These are phyloP conservation scores for Eupsilia transversa DNA, from an alignment of 2,888 invertebrate genomes.

Conservation along the genomic window DNA sequence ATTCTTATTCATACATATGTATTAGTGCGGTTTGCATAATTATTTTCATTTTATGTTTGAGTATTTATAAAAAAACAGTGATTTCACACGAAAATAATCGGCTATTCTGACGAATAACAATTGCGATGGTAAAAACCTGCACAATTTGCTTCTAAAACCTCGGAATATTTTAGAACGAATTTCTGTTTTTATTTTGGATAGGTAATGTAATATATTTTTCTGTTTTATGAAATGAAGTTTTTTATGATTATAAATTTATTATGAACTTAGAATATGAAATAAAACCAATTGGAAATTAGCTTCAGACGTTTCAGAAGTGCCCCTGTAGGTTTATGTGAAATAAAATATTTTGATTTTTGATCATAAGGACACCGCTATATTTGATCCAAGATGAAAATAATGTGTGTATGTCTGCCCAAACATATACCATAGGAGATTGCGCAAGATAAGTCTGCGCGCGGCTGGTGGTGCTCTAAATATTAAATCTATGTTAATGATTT, in stretches of 20 bases:
- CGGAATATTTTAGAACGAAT: not conserved
- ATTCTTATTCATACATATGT: constrained; percentile 26
- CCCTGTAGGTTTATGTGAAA: no score
- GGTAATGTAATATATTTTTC: not conserved
- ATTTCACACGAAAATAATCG: not conserved
- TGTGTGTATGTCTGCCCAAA: not conserved
- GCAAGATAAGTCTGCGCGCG: no score
- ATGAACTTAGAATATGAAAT: no score
- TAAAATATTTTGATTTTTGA: no score
- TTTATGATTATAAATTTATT: no score
- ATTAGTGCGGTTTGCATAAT: not conserved
- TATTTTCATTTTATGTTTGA: not conserved
- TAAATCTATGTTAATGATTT: no score
- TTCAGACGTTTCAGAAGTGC: no score
- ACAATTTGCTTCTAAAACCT: not conserved
- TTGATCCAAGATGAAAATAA: not conserved
- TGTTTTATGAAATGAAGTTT: not conserved
- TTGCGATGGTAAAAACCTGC: not conserved
- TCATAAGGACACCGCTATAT: not conserved
- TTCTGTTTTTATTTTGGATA: not conserved
- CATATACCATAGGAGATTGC: not conserved
- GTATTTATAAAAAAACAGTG: not conserved
- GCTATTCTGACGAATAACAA: not conserved
- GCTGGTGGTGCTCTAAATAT: no score
- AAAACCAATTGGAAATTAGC: no score